Evolutionary conservation across 1,140 invertebrate species (phyloP), one percentile per base, ranked within the genome.

Genomic region (Drosophila elegans): DNA sequence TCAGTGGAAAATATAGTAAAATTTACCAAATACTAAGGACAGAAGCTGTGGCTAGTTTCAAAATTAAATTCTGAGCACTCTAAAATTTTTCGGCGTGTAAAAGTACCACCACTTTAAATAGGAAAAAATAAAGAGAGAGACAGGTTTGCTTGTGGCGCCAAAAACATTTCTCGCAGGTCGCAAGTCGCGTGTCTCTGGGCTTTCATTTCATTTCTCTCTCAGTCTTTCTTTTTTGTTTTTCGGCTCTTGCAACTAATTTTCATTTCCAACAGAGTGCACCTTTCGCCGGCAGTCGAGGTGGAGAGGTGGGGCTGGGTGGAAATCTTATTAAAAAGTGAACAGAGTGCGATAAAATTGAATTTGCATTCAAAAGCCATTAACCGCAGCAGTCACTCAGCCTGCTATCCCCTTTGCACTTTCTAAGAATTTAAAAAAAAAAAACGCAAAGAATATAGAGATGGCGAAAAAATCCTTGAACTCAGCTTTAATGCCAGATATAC

Each of bases 351-450:
- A 92, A 92, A 92, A 92, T 91, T 92, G 88, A 90, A 92, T 92
- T 92, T 92, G 91, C 91, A 92, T 92, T 90, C 83, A 78, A 92
- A 92, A 92, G 82, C 91, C 91, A 92, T 92, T 92, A 91, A 92
- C 79, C 86, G 77, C 91, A 92, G 91, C 91, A 92, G 90, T 92
- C 85, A 76, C 80, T 80, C 55, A 21, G 66, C 67, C 60, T 60
- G 57, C 55, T 53, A 62, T 67, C 64, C 42, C 42, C 67, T 52
- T 39, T 55, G 42, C 49, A 39, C 44, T 42, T 59, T 62, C 51
- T 64, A 68, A 57, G 51, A 86, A 86, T 68, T 72, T 59, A 80
- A 85, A 80, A 62, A 56, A 56, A 21, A 1, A 21, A 57, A 41
- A 49, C 54, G 39, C 27, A 5, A 76, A 77, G 62, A 38, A 49